Conservation (phyloP, 1,140 invertebrate species). For the Tribolium castaneum region DNA sequence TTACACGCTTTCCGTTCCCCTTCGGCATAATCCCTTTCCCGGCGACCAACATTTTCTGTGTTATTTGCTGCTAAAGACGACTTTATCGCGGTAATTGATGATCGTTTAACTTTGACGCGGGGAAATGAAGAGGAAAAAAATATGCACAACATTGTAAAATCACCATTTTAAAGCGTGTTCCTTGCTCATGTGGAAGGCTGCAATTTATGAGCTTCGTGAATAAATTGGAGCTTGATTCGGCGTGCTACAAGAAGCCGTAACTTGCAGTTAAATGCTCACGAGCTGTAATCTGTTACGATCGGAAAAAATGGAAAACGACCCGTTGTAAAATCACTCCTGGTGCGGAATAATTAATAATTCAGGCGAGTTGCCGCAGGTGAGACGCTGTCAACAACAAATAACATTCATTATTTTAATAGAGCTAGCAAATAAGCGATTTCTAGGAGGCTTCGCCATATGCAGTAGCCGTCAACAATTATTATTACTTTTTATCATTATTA, state of each 20-base stretch:
- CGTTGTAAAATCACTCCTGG: not conserved
- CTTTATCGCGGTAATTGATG: conserved; percentile 12
- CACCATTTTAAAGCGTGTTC: not conserved
- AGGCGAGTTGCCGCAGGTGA: not conserved
- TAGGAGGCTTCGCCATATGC: not conserved
- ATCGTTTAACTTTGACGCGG: not conserved
- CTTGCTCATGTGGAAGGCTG: not conserved
- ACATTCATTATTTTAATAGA: conserved; percentile 23
- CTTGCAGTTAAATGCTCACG: conserved; percentile 20
- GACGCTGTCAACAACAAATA: conserved; percentile 21
- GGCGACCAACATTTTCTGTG: not conserved
- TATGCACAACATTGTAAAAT: conserved; percentile 13
- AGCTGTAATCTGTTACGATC: not conserved
- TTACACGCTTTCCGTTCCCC: conserved; percentile 3
- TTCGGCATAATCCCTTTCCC: not conserved
- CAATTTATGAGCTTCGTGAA: conserved; percentile 24
- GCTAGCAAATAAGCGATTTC: not conserved
- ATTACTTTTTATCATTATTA: too few species aligned
- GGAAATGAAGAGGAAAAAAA: conserved; percentile 1
- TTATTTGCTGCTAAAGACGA: not conserved
- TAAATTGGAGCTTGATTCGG: conserved; percentile 23
- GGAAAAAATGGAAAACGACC: not conserved
- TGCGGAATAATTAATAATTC: conserved; percentile 33
- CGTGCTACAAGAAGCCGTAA: not conserved
- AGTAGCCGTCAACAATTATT: too few species aligned